These are phyloP conservation scores for Ammodramus savannarum DNA, from an alignment of 2,113 vertebrate species.

Conservation along the genomic window DNA sequence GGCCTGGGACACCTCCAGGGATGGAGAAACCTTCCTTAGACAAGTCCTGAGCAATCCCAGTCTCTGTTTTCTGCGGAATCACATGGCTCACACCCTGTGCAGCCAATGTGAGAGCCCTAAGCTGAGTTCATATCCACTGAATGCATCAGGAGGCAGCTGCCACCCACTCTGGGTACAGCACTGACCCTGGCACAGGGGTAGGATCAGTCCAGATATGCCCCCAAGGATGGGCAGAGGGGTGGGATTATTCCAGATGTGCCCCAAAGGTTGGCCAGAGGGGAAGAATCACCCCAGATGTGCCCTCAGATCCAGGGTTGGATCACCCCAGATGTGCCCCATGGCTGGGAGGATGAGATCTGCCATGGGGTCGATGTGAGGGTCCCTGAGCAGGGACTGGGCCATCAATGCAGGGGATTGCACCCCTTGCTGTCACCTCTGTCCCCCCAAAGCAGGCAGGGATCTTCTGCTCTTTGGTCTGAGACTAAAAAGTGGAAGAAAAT, in stretches of 20 bases:
- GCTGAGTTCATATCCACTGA: fast-evolving
- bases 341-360: background rate
- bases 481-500: background rate
- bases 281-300: background rate
- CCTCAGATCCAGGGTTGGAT: too few species aligned
- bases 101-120: background rate
- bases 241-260: background rate
- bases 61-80: background rate
- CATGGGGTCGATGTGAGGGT: background rate
- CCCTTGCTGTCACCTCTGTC: background rate
- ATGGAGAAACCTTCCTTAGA: background rate
- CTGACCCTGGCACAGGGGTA: background rate
- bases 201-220: background rate
- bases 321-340: background rate
- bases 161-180: fast-evolving
- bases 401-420: background rate
- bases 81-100: background rate
- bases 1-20: background rate
- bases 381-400: background rate
- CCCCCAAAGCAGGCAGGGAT: background rate
- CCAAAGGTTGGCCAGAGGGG: background rate
- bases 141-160: background rate
- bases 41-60: background rate
- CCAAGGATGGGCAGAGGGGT: too few species aligned
- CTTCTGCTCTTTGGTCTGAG: background rate